Conservation (phyloP, 2,113 vertebrate genomes). For the Charina bottae region DNA sequence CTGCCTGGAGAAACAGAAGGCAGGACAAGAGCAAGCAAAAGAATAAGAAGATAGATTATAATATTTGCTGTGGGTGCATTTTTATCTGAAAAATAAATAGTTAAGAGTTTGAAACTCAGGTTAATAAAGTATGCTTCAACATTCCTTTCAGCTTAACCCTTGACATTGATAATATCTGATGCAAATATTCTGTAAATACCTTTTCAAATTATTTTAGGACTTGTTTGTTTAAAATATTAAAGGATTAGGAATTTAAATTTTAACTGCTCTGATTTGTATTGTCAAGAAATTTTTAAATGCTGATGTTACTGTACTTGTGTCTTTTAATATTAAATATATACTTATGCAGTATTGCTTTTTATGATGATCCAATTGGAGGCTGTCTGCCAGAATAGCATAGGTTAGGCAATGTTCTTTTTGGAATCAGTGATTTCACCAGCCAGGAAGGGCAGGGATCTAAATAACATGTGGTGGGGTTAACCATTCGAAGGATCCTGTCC, state of each 20-base stretch:
- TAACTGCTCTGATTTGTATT: neutral
- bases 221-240: slow-evolving; percentile 1
- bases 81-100: too few species aligned
- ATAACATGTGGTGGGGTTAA: too few species aligned
- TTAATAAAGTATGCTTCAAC: neutral
- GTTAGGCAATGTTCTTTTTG: neutral
- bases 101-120: neutral
- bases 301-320: slow-evolving; percentile 3
- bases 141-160: neutral
- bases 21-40: slow-evolving; percentile 42
- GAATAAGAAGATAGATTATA: slow-evolving; percentile 49
- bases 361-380: neutral
- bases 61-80: slow-evolving; percentile 20
- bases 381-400: neutral
- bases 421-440: too few species aligned
- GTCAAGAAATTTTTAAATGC: slow-evolving; percentile 55
- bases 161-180: neutral
- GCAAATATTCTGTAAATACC: slow-evolving; percentile 58
- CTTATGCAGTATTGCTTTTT: neutral
- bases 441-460: too few species aligned
- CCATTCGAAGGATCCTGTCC: too few species aligned
- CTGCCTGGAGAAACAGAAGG: neutral
- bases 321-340: slow-evolving; percentile 12
- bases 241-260: neutral
- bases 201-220: neutral